A percentile compares a stretch with the other conserved stretches of the same genome.
Evolutionary conservation across 2,888 invertebrate species (phyloP).

Genomic region (Lepidocyrtoides sp.): DNA sequence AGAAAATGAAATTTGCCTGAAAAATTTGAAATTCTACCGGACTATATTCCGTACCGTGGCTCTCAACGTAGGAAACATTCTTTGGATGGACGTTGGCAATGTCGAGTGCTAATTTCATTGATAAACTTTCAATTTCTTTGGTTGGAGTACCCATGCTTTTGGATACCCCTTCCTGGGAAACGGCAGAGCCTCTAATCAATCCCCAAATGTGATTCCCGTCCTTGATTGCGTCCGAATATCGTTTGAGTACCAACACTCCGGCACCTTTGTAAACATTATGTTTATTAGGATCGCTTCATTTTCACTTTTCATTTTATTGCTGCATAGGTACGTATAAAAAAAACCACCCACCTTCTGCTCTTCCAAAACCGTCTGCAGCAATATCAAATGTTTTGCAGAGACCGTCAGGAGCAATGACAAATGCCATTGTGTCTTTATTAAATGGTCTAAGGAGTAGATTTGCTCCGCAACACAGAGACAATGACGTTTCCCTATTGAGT

Average conservation of each 20-base stretch:
- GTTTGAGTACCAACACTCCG: constrained; percentile 64
- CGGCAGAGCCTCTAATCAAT: constrained; percentile 44
- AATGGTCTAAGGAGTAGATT: not conserved
- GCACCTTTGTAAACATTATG: no score
- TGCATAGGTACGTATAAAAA: no score
- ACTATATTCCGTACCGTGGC: no score
- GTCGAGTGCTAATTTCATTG: constrained; percentile 14
- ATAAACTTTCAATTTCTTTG: not conserved
- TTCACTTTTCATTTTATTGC: no score
- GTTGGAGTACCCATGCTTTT: constrained; percentile 56
- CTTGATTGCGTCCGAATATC: constrained; percentile 64
- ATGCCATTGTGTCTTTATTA: constrained; percentile 28
- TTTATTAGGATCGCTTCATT: no score
- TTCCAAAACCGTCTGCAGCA: constrained; percentile 77
- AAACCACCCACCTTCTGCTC: constrained; percentile 71
- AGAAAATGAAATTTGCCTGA: no score
- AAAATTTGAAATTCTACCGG: no score
- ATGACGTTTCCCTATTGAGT: not conserved
- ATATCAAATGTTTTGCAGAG: constrained; percentile 78
- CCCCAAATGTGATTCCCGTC: constrained; percentile 58
- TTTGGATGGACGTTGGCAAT: not conserved
- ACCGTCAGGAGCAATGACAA: constrained; percentile 38
- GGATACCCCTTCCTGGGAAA: constrained; percentile 44
- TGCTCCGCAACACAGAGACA: not conserved
- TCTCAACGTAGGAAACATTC: constrained; percentile 19